Evolutionary conservation across 2,113 vertebrate species (phyloP), one percentile per base, ranked within the genome.

Genomic region (Litocranius walleri): DNA sequence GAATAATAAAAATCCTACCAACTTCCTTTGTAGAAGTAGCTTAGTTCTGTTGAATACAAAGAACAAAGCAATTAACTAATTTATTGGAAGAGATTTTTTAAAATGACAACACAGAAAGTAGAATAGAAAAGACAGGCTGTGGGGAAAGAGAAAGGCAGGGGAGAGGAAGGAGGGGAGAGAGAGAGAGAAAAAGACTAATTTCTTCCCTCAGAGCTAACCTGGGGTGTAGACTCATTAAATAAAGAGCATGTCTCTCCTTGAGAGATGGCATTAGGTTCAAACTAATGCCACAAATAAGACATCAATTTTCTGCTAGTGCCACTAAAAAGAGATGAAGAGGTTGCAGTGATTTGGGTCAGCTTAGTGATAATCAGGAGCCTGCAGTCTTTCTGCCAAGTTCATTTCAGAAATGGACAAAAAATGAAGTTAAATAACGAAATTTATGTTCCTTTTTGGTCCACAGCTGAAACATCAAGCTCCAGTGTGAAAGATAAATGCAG

Each of bases 341-440:
- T 67, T 95, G 19, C 40, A 33, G 17, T 27, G 45, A 45, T 61
- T 61, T 19, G 16, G n/a, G 67, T 21, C 45, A 95, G 67, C 50
- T 84, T 91, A 95, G 45, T 36, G 80, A 62, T 77, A 74, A 96
- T 64, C n/a, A 71, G 57, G 62, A 88, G 17, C n/a, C 56, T 61
- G 13, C 43, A 67, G 48, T 57, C 88, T 27, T 64, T 86, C 74
- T 88, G 96, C 93, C 95, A 97, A 93, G 52, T 96, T 97, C 93
- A 71, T 95, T 93, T 97, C 94, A 96, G 91, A 98, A 97, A 95
- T 97, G 83, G 80, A 83, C 96, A 95, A 95, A 86, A 86, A 95
- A 91, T 90, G 95, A 91, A 95, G 54, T 86, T 7, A 91, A 93
- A 92, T 33, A 67, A 61, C 25, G 86, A 91, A 94, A 97, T 91